These are phyloP conservation scores for Eupithecia centaureata DNA, from an alignment of 2,888 invertebrate genomes.

Conservation along the genomic window DNA sequence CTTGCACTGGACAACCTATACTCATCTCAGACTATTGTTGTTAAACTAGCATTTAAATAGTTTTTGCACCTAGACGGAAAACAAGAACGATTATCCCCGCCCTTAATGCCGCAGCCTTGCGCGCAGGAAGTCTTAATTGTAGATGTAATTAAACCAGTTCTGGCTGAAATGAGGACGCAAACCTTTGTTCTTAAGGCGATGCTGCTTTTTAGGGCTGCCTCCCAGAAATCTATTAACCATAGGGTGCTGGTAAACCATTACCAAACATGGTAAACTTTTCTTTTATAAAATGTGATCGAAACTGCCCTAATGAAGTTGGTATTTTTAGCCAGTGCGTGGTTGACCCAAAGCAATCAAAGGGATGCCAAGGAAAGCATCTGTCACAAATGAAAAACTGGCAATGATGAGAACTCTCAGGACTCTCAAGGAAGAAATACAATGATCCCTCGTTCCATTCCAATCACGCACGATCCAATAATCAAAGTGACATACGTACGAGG, in stretches of 20 bases:
- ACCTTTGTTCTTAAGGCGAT: constrained; percentile 50
- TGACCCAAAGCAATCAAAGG: no score
- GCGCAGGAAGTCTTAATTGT: constrained; percentile 72
- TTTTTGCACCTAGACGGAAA: constrained; percentile 28
- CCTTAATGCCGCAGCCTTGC: constrained; percentile 48
- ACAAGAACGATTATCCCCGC: constrained; percentile 24
- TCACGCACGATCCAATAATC: neutral
- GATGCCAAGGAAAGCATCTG: no score
- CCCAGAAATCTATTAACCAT: neutral
- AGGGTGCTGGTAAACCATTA: neutral
- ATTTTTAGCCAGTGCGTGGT: no score
- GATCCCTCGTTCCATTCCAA: neutral
- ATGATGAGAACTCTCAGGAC: no score
- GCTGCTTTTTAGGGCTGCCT: constrained; percentile 28
- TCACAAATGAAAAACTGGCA: no score
- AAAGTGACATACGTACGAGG: neutral
- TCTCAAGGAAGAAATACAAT: no score
- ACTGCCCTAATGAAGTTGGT: no score
- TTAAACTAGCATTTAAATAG: neutral
- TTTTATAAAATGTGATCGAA: no score
- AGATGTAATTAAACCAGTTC: constrained; percentile 62
- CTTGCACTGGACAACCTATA: neutral
- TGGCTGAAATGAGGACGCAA: constrained; percentile 46
- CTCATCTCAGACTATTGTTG: neutral
- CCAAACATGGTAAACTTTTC: neutral